phyloP scores from a whole-genome alignment of 2,113 vertebrate genomes.

The Melanotaenia duboulayi region DNA sequence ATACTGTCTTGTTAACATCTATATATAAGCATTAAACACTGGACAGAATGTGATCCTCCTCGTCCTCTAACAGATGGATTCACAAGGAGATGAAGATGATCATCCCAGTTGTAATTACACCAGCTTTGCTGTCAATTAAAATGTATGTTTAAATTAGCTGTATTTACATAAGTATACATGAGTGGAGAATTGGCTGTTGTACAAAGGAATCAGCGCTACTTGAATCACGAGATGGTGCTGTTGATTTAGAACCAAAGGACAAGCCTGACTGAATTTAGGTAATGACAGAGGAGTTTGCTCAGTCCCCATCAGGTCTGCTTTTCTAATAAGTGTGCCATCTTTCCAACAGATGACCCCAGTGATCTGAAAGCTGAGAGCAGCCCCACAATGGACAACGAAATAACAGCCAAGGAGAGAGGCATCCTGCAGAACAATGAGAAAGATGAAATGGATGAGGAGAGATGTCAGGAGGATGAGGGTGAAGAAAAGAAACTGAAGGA shows the following conservation, averaged over 20 bases:
- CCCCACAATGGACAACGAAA: slow-evolving; percentile 74
- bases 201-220: slow-evolving; percentile 7
- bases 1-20: background rate
- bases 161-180: background rate
- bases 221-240: slow-evolving; percentile 75
- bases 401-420: slow-evolving; percentile 80
- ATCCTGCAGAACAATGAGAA: slow-evolving; percentile 77
- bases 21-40: background rate
- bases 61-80: background rate
- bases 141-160: slow-evolving; percentile 2
- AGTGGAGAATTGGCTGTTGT: background rate
- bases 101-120: background rate
- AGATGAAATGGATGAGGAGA: slow-evolving; percentile 75
- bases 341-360: slow-evolving; percentile 70
- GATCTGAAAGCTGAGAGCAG: slow-evolving; percentile 78
- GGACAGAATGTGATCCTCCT: background rate
- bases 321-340: slow-evolving; percentile 26
- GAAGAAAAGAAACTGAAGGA: slow-evolving; percentile 55
- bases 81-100: background rate
- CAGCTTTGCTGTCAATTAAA: background rate
- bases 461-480: slow-evolving; percentile 57
- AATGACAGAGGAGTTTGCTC: slow-evolving; percentile 31
- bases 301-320: slow-evolving; percentile 9
- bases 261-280: slow-evolving; percentile 1
- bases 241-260: slow-evolving; percentile 53